A percentile compares a stretch with the other conserved stretches of the same genome.
Evolutionary conservation across 2,888 invertebrate genomes (phyloP).

Genomic region (Tinea trinotella): DNA sequence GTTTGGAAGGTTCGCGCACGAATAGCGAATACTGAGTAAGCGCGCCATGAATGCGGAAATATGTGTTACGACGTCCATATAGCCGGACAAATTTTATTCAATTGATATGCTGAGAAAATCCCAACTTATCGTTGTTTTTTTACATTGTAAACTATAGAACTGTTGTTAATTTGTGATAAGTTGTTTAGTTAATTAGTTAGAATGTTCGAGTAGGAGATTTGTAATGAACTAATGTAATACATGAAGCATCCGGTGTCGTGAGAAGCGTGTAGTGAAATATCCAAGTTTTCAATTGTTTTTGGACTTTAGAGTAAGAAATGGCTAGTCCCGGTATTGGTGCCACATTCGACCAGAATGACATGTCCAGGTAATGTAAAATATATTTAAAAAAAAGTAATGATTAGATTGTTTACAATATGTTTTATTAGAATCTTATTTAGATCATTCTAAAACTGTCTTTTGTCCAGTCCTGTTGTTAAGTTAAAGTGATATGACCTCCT

Average conservation of each 20-base stretch:
- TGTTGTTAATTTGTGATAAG: constrained; percentile 7
- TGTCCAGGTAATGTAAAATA: constrained; percentile 64
- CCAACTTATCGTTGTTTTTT: neutral
- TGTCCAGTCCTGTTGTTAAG: too few relatives aligned
- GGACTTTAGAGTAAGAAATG: constrained; percentile 37
- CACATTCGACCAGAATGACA: constrained; percentile 79
- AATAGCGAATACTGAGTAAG: constrained; percentile 37
- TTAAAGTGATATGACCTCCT: too few relatives aligned
- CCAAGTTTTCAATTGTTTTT: neutral
- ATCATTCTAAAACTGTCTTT: too few relatives aligned
- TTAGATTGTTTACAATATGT: neutral
- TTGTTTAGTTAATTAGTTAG: neutral
- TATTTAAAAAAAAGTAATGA: neutral
- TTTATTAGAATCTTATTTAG: too few relatives aligned
- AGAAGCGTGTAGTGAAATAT: neutral
- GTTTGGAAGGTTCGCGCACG: constrained; percentile 40
- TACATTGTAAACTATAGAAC: constrained; percentile 7
- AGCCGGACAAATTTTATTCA: neutral
- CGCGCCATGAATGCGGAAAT: constrained; percentile 49
- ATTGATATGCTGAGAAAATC: constrained; percentile 2
- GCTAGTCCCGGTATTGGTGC: constrained; percentile 74
- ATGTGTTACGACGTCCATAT: constrained; percentile 66
- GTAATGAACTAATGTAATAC: constrained; percentile 35
- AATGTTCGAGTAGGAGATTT: constrained; percentile 30
- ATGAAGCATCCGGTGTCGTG: constrained; percentile 42